Evolutionary conservation across 2,888 invertebrate genomes (phyloP), one percentile per base, ranked within the genome.

Genomic region (Cyrtodaria siliqua): DNA sequence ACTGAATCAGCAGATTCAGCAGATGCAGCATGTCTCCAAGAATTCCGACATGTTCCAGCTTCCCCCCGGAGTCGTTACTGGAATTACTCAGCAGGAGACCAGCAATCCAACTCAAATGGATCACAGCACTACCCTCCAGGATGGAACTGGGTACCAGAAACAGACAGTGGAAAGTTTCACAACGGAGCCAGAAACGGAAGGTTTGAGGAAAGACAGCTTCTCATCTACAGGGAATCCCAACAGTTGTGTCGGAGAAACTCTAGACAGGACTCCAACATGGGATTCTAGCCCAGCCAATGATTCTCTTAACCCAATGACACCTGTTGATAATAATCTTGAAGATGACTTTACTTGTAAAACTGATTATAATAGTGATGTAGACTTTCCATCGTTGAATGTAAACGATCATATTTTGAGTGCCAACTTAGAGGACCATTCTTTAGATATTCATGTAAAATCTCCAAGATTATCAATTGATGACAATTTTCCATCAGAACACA

Each of bases 1-100:
- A 49, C 60, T 89, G 63, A 89, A 87, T 55, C 76, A 83, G 18
- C 84, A 86, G 61, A 84, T 89, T 23, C 86, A 87, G 27, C 82
- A 83, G 63, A 74, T 77, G 8, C 86, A 86, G 50, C 78, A 79
- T n/a, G 67, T 71, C 23, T 74, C 79, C 6, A 64, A 74, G 47
- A 75, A 67, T 12, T 67, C 83, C 2, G 72, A 75, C 26, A 73
- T 87, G 77, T 88, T 89, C 69, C 86, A 88, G 73, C 83, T 88
- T 0, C 89, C 89, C 2, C 85, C 87, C 0, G 87, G 86, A 12
- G 79, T 86, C 27, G 66, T 88, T 14, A 55, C 81, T 29, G 76
- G 72, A 2, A 62, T 70, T 62, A 47, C 20, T 4, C 53, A 14
- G 24, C 12, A 6, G n/a, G 29, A 42, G 23, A n/a, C 33, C 33